Percentiles rank a stretch among this genome's conserved stretches.
Evolutionary conservation across 2,888 invertebrate species (phyloP).

Genomic region (Lypha dubia): DNA sequence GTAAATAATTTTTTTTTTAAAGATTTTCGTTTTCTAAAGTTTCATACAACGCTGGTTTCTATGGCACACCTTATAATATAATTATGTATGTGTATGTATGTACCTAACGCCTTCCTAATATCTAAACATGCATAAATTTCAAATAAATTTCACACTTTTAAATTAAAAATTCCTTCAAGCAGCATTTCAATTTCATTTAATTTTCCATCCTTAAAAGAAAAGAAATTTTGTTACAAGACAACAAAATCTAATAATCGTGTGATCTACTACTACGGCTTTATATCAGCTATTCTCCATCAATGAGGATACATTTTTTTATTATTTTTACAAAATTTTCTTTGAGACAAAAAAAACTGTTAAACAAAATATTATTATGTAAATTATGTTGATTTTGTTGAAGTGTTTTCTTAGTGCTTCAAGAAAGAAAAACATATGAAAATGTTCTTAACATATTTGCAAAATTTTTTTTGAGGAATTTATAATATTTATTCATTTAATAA

Average conservation of each 20-base stretch:
- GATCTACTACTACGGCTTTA: no score
- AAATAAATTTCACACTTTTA: not conserved
- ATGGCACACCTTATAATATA: no score
- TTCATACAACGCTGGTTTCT: no score
- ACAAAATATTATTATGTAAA: constrained; percentile 52
- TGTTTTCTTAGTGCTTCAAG: constrained; percentile 30
- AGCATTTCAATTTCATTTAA: not conserved
- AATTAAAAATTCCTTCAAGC: not conserved
- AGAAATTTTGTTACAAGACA: not conserved
- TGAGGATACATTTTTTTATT: constrained; percentile 1
- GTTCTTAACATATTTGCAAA: constrained; percentile 19
- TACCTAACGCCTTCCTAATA: not conserved
- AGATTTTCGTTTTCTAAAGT: no score
- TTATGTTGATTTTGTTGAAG: constrained; percentile 47
- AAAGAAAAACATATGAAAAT: not conserved
- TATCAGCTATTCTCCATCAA: not conserved
- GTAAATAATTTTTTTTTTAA: no score
- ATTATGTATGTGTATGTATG: not conserved
- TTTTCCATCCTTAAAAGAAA: not conserved
- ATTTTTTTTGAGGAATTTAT: constrained; percentile 20
- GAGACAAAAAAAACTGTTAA: constrained; percentile 16
- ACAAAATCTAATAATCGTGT: not conserved
- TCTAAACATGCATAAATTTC: not conserved
- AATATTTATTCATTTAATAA: constrained; percentile 41
- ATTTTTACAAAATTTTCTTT: not conserved